Evolutionary conservation across 2,888 invertebrate genomes (phyloP), one percentile per base, ranked within the genome.

Genomic region (Clanis bilineata): DNA sequence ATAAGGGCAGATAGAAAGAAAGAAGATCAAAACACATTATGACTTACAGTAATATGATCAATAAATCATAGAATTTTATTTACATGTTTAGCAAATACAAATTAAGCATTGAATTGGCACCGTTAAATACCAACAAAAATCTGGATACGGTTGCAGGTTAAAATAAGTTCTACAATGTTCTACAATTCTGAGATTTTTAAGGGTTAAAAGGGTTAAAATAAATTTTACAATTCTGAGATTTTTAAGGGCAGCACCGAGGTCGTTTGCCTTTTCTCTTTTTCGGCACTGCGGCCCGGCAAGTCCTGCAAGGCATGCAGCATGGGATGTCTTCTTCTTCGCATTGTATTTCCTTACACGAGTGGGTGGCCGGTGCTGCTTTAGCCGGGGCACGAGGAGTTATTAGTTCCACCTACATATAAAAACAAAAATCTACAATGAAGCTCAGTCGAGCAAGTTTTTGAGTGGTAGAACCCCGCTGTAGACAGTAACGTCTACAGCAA

Each of bases 331-430:
- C 88, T n/a, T 94, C 94, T 60, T 94, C 93, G 62, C 94, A 94
- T 75, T 96, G 96, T 18, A 95, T 94, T 67, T 94, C 94, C 15
- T 94, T 92, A 15, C 95, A 95, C 56, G 94, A 93, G 70, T 94
- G 94, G 32, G 94, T 92, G 0, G 93, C 86, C 0, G 94, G 94
- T 10, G 93, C 93, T 21, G 90, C 77, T 32, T 92, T 88, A 0
- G 94, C 93, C 0, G 94, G 94, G 0, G 94, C 94, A 62, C 95
- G 94, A 0, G 96, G 96, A 0, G 96, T 96, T 57, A 94, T 93
- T 73, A 96, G 81, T 72, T 96, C 96, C 68, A 96, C 92, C 89
- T 96, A 32, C n/a, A n/a, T n/a, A n/a, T n/a, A 9, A 51, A 4
- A 4, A 51, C 18, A 3, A 36, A 7, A 36, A 36, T 3, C 36